Evolutionary conservation across 2,888 invertebrate species (phyloP).

Genomic region (Apocheima hispidaria): DNA sequence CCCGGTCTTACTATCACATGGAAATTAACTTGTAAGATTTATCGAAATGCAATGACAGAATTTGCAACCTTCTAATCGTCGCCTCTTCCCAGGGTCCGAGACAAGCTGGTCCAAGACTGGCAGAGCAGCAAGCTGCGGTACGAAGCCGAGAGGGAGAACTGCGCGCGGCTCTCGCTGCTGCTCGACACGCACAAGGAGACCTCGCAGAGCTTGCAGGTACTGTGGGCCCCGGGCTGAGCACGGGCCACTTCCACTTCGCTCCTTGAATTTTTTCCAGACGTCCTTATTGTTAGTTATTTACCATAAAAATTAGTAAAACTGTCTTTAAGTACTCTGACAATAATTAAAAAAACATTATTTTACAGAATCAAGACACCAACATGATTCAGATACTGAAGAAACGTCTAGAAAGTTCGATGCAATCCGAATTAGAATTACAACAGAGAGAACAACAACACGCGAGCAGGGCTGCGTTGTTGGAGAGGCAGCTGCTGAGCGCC

Average conservation of each 20-base stretch:
- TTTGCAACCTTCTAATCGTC: too few species aligned
- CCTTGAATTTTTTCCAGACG: neutral
- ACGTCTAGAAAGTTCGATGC: slow-evolving; percentile 88
- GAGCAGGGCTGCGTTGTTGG: slow-evolving; percentile 64
- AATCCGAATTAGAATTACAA: slow-evolving; percentile 88
- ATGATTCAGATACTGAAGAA: slow-evolving; percentile 88
- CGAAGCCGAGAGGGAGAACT: slow-evolving; percentile 81
- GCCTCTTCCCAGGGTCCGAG: slow-evolving; percentile 67
- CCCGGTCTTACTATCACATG: too few species aligned
- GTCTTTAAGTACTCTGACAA: too few species aligned
- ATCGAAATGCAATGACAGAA: too few species aligned
- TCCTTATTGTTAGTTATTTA: too few species aligned
- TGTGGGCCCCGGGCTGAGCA: too few species aligned
- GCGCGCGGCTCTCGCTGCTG: slow-evolving; percentile 84
- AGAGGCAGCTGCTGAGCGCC: slow-evolving; percentile 50
- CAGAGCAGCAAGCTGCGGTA: slow-evolving; percentile 76
- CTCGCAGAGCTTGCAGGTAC: slow-evolving; percentile 80
- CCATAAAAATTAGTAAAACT: too few species aligned
- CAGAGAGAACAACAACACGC: slow-evolving; percentile 82
- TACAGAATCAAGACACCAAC: slow-evolving; percentile 88
- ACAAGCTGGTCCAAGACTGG: slow-evolving; percentile 78
- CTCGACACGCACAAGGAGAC: slow-evolving; percentile 87
- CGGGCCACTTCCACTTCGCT: neutral
- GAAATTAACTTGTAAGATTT: too few species aligned
- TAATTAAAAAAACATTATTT: neutral